Evolutionary conservation across 1,140 invertebrate species (phyloP).

Genomic region (Hypsibius dujardini): DNA sequence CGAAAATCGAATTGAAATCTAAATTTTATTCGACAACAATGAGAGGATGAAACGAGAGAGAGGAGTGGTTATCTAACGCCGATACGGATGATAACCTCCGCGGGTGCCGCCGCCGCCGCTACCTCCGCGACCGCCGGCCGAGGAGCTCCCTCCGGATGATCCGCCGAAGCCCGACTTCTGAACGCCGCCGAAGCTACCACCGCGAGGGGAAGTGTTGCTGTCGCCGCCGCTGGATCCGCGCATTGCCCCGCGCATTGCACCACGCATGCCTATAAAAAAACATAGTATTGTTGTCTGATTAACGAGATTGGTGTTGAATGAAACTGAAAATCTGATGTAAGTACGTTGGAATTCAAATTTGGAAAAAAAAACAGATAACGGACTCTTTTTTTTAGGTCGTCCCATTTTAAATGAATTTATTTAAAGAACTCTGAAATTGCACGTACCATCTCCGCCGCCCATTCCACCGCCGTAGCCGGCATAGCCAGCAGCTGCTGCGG

Average conservation of each 20-base stretch:
- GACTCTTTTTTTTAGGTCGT: too few relatives aligned
- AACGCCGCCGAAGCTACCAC: not conserved
- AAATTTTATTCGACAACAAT: too few relatives aligned
- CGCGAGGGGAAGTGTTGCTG: not conserved
- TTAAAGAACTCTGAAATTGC: not conserved
- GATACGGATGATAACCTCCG: not conserved
- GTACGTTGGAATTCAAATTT: too few relatives aligned
- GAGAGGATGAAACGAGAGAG: too few relatives aligned
- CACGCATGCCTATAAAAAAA: not conserved
- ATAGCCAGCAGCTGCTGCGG: conserved; percentile 15
- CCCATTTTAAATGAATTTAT: too few relatives aligned
- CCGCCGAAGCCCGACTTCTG: not conserved
- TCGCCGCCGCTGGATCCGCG: not conserved
- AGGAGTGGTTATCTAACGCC: not conserved
- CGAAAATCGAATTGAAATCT: too few relatives aligned
- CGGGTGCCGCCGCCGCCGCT: not conserved
- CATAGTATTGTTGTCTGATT: too few relatives aligned
- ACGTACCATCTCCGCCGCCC: not conserved
- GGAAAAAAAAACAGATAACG: too few relatives aligned
- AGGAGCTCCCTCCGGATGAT: too few relatives aligned
- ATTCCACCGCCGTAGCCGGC: not conserved
- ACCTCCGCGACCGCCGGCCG: not conserved
- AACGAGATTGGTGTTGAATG: too few relatives aligned
- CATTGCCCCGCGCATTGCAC: not conserved
- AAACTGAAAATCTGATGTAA: too few relatives aligned